phyloP scores from a whole-genome alignment of 2,797 vertebrate genomes.

The Tinamus major region DNA sequence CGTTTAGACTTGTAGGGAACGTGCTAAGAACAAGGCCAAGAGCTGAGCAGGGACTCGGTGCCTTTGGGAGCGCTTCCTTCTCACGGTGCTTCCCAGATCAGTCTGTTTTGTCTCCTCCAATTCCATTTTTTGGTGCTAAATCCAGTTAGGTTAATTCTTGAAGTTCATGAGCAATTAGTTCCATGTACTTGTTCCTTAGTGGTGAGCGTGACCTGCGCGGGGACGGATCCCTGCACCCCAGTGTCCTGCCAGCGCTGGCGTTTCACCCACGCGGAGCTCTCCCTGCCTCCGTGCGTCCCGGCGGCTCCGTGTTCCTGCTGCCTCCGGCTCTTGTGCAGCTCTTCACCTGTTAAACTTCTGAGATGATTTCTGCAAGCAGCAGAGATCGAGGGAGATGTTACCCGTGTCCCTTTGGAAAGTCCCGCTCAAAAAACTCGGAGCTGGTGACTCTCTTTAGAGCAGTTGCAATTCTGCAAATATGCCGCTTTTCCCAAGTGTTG shows the following conservation, averaged over 20 bases:
- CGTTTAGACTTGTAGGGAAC: not conserved
- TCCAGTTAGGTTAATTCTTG: not conserved
- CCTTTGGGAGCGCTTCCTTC: not conserved
- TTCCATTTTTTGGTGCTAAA: not conserved
- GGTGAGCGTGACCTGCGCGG: not conserved
- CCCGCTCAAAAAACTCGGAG: not conserved
- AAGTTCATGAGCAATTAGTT: not conserved
- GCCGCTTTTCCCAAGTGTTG: not conserved
- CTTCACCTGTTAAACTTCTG: not conserved
- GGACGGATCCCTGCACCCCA: not conserved
- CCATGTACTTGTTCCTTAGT: not conserved
- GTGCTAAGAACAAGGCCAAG: not conserved
- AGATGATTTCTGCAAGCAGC: not conserved
- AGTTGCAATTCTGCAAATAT: not conserved
- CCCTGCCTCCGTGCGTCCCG: not conserved
- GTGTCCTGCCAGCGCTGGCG: too few relatives aligned
- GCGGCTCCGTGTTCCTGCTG: not conserved
- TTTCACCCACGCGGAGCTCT: not conserved
- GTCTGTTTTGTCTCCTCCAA: not conserved
- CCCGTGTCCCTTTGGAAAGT: not conserved
- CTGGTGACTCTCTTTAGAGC: not conserved
- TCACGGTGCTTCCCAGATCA: not conserved
- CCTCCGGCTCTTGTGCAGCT: not conserved
- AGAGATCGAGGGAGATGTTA: not conserved
- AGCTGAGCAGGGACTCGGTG: not conserved